Evolutionary conservation across 2,888 invertebrate species (phyloP), one percentile per base, ranked within the genome.

Genomic region (Chironomus riparius): DNA sequence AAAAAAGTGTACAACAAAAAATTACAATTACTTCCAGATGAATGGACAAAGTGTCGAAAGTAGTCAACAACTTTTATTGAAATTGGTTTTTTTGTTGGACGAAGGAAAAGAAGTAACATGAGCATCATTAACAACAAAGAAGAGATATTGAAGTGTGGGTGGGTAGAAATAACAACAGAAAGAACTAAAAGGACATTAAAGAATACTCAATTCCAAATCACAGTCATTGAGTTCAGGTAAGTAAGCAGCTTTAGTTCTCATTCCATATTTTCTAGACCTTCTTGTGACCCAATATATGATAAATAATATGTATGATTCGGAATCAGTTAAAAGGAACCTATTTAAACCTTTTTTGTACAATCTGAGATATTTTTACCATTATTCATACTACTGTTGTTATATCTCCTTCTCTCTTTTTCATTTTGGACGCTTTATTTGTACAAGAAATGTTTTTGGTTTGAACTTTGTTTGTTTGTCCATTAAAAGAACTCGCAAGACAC

Each of bases 281-380:
- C 6, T 65, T 4, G 13, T 22, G 65, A 65, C 65, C 65, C 65
- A 65, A 65, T 24, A 12, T n/a, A 65, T 24, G 71, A 71, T 71
- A 71, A 71, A 71, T 50, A 71, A 69, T 22, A 24, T 50, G 71
- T 24, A 71, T 71, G 50, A 50, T 71, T 50, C 24, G 71, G 56
- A 71, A 24, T 71, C 71, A 71, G 71, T 50, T 71, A 50, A 71
- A 71, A 71, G 28, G 50, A 56, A 50, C 22, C 24, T 56, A 68
- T 68, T 28, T 68, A 71, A 71, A 71, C 71, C 71, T 71, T 71
- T 71, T 24, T 65, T 13, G 65, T 12, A 24, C 65, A 65, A 65
- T 65, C 65, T 65, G 3, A 65, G 65, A 65, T 65, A 65, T 65
- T 65, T 24, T 65, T 12, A 65, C 24, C 65, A 65, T 65, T 65